Evolutionary conservation across 2,113 vertebrate species (phyloP), one percentile per base, ranked within the genome.

Genomic region (Sprattus sprattus): DNA sequence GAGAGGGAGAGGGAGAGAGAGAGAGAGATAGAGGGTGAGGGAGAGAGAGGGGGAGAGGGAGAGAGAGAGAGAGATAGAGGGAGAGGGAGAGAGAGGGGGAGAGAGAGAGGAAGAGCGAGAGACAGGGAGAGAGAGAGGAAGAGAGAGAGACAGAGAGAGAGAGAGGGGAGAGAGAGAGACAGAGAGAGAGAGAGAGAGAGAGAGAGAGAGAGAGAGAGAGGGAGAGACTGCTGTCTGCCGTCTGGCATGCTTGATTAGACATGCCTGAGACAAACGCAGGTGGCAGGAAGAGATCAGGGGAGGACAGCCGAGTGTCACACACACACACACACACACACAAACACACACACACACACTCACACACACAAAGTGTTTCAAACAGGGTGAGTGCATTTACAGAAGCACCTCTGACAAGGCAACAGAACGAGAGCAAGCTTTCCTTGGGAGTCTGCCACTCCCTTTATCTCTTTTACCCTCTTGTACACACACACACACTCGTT

Each of bases 361-460:
- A 78, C 78, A 82, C 16, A 81, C 25, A 87, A 82, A 60, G 60
- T 45, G 84, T 71, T 78, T 78, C 28, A 39, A 78, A 16, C 71
- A 39, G 71, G 28, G 32, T 78, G 28, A 78, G 28, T 18, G 13
- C 16, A 32, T 28, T 13, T 67, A 67, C 64, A 28, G 64, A 10
- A 67, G 25, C 64, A 67, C n/a, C 64, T 67, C 9, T 28, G 22
- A 67, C 22, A 25, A 39, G 71, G 71, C 71, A 78, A 39, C 32
- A 78, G 28, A 78, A 46, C 22, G 49, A 71, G 86, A 50, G 15
- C 89, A 88, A 88, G 82, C 85, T 87, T 90, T 91, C 92, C 89
- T 93, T 89, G 90, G 90, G 88, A 90, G 84, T 90, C 90, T 92
- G 88, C 84, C 86, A 85, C 90, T 92, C 89, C 91, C 91, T 81